Base-by-base conservation (phyloP, 2,113 vertebrate genomes). In the Lynx canadensis region DNA sequence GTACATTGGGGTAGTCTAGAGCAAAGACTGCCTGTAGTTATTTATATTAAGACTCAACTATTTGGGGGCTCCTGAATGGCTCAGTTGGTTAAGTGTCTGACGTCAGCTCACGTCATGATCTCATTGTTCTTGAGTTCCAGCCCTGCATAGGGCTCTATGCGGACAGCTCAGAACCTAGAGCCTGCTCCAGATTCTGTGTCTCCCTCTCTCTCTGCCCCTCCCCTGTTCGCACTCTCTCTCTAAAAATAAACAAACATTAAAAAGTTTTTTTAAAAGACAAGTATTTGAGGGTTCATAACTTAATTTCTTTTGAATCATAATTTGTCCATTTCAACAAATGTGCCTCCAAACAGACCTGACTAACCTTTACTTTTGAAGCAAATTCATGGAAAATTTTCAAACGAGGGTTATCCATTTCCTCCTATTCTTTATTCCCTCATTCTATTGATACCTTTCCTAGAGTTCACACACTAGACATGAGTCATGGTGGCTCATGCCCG, bases 251-350 rank as follows among this genome's bases (percentile, higher is more conserved):
- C 1, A 60, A 23, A 60, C 57, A 60, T 60, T 60, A 21, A 45
- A 45, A 45, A 1, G 45, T 45, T 45, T 45, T 9, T 60, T 25
- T 8, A 8, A 60, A 90, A 89, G 38, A 81, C 69, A 83, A 78
- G 45, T 50, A 25, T 69, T 68, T 90, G 23, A 14, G 23, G 38
- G 25, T 25, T 66, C 18, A 41, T 48, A 84, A 63, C 9, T 85
- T 74, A 55, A 80, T 36, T 83, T 76, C 18, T 87, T 81, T 81
- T 81, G 45, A 91, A 81, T 94, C 31, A 21, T 50, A 92, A 93
- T 31, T 89, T 33, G n/a, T 16, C 4, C 69, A 4, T 63, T 94
- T 89, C 84, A 89, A 65, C 4, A 83, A 92, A 55, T 45, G 33
- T 36, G 73, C 63, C 23, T 92, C 60, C 13, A 74, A 65, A 65